Percentiles rank a stretch among this genome's conserved stretches.
These are phyloP conservation scores for Lytechinus pictus DNA, from an alignment of 35 echinoderm and acorn worm genomes.

Conservation along the genomic window DNA sequence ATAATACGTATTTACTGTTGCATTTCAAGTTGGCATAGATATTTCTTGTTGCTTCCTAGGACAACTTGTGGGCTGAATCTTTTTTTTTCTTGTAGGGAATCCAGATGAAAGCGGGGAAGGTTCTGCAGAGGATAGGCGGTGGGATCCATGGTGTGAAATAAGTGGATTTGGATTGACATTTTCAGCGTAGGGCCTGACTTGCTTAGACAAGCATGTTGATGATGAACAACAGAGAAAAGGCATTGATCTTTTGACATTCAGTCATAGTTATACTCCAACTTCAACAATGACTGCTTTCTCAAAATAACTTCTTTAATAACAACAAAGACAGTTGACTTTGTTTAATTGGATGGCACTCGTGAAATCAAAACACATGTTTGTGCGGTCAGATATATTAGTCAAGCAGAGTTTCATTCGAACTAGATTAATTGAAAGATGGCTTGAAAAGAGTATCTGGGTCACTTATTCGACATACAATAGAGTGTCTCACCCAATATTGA, in stretches of 20 bases:
- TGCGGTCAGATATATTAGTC: too few species aligned
- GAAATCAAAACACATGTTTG: too few species aligned
- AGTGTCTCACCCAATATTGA: too few species aligned
- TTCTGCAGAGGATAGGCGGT: not conserved
- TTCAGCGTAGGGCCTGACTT: not conserved
- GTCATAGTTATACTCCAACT: not conserved
- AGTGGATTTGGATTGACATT: not conserved
- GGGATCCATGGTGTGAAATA: not conserved
- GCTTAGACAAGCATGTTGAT: not conserved
- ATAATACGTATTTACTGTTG: conserved; percentile 6
- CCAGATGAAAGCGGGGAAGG: not conserved
- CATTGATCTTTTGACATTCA: not conserved
- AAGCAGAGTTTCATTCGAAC: too few species aligned
- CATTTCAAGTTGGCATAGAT: not conserved
- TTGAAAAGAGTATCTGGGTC: too few species aligned
- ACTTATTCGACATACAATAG: too few species aligned
- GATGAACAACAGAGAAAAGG: not conserved
- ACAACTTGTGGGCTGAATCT: not conserved
- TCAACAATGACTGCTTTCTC: not conserved
- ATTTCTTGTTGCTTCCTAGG: not conserved
- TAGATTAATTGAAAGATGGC: too few species aligned
- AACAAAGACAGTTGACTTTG: not conserved
- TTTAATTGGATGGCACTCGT: not conserved
- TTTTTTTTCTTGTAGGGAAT: not conserved
- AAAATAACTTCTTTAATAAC: not conserved